These are phyloP conservation scores for Enteromius radiatus DNA, from an alignment of 2,797 vertebrate species.

Conservation along the genomic window DNA sequence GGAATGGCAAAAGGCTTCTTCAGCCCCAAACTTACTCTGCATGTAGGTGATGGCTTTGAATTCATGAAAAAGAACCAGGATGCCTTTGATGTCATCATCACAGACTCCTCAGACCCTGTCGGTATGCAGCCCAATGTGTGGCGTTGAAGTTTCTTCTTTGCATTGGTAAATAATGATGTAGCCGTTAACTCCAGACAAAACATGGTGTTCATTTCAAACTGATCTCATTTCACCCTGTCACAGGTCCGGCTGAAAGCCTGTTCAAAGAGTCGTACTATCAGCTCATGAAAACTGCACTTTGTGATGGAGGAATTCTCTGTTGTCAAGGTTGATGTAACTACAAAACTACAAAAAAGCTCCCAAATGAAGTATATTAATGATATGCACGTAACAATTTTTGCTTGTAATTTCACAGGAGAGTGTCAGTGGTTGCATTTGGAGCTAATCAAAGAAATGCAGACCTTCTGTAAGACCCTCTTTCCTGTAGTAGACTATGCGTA, in stretches of 20 bases:
- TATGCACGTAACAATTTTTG: neutral
- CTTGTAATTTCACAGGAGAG: constrained; percentile 81
- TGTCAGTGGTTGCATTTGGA: constrained; percentile 98
- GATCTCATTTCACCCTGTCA: constrained; percentile 28
- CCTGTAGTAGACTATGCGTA: constrained; percentile 95
- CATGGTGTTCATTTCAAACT: constrained; percentile 22
- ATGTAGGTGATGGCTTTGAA: constrained; percentile 95
- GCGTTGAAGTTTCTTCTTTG: constrained; percentile 40
- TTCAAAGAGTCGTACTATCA: constrained; percentile 98
- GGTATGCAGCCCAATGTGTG: constrained; percentile 77
- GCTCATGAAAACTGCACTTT: constrained; percentile 94
- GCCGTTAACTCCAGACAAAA: constrained; percentile 16
- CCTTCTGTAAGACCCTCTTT: constrained; percentile 95
- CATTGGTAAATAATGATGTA: constrained; percentile 34
- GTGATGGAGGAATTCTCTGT: constrained; percentile 91
- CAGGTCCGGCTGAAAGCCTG: constrained; percentile 95
- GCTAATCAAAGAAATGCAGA: constrained; percentile 96
- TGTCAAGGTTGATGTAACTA: constrained; percentile 86
- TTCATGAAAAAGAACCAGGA: constrained; percentile 99
- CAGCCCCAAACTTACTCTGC: constrained; percentile 91
- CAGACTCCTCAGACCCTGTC: constrained; percentile 96
- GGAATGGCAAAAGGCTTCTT: constrained; percentile 96
- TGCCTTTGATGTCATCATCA: constrained; percentile 96
- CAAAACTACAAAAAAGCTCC: neutral
- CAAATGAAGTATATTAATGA: neutral